phyloP scores from a whole-genome alignment of 2,888 invertebrate species.

The Sphecodes monilicornis region DNA sequence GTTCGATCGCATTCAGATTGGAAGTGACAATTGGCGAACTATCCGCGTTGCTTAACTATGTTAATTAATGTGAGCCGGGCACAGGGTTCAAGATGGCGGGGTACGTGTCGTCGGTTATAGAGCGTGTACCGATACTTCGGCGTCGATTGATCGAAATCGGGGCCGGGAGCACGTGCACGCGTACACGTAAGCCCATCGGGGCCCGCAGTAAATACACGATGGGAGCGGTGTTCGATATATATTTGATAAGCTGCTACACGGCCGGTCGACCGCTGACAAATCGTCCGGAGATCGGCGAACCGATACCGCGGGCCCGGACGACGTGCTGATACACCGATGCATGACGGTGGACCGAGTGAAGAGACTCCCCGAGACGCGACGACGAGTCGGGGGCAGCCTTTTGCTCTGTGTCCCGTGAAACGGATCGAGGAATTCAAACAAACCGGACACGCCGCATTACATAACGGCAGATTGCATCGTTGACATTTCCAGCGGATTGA shows the following conservation, averaged over 20 bases:
- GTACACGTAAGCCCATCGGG: constrained; percentile 72
- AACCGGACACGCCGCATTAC: not conserved
- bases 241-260: constrained; percentile 83
- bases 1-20: not conserved
- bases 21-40: not conserved
- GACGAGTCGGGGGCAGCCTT: constrained; percentile 59
- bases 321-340: constrained; percentile 76
- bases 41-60: not conserved
- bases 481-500: constrained; percentile 9
- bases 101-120: constrained; percentile 30
- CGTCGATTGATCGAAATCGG: constrained; percentile 53
- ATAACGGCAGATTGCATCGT: constrained; percentile 3
- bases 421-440: constrained; percentile 11
- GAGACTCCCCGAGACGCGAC: constrained; percentile 34
- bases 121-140: constrained; percentile 36
- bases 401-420: constrained; percentile 6
- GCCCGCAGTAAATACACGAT: constrained; percentile 77
- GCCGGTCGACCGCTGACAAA: constrained; percentile 81
- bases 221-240: constrained; percentile 82
- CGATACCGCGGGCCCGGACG: constrained; percentile 74
- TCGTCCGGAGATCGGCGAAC: constrained; percentile 80
- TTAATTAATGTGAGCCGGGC: constrained; percentile 31
- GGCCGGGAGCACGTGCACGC: constrained; percentile 54
- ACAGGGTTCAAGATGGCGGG: not conserved
- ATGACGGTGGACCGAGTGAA: constrained; percentile 67